Evolutionary conservation across 2,888 invertebrate genomes (phyloP).

Genomic region (Eucriotettix oculatus): DNA sequence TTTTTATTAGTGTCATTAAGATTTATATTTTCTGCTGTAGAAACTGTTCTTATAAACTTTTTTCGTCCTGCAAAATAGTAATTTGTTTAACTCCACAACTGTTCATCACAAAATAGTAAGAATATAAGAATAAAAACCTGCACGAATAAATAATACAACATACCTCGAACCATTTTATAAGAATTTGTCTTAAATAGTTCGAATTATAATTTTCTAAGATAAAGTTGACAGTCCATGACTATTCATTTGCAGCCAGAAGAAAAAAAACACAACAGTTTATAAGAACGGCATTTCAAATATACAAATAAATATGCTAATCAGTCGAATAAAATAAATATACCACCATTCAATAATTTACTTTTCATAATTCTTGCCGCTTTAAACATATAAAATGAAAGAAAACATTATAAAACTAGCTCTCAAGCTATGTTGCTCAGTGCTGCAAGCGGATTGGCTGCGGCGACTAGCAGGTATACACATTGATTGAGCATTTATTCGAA

Average conservation of each 20-base stretch:
- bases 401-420: background rate
- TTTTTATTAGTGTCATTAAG: background rate
- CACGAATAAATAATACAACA: background rate
- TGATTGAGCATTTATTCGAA: background rate
- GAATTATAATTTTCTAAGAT: background rate
- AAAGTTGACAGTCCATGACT: constrained; percentile 1
- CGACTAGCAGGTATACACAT: background rate
- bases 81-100: too few species aligned
- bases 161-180: background rate
- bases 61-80: too few species aligned
- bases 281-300: too few species aligned
- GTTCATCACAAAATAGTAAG: too few species aligned
- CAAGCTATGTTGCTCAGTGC: background rate
- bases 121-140: too few species aligned
- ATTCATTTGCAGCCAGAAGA: background rate
- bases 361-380: background rate
- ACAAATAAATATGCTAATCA: too few species aligned
- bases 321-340: too few species aligned
- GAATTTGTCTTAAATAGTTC: background rate
- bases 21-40: background rate
- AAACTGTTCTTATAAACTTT: too few species aligned
- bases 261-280: background rate
- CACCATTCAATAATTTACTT: too few species aligned
- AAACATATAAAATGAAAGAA: background rate
- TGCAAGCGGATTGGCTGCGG: background rate